These are phyloP conservation scores for Dallia pectoralis DNA, from an alignment of 2,797 vertebrate genomes.

Conservation along the genomic window DNA sequence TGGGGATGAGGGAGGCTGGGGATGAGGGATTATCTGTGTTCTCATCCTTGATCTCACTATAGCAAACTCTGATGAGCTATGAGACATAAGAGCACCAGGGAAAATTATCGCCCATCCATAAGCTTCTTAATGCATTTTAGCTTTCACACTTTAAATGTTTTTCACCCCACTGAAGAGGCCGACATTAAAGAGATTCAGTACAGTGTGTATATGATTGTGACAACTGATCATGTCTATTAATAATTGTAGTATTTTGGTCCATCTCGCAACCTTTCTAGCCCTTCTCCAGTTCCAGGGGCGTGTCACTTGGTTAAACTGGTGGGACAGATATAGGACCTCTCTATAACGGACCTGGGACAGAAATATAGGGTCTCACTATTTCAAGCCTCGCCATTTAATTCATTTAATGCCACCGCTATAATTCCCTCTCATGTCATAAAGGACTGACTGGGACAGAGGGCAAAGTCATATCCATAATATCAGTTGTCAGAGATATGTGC, in stretches of 20 bases:
- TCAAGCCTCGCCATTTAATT: neutral
- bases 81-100: neutral
- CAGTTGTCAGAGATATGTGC: too few relatives aligned
- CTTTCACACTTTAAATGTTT: neutral
- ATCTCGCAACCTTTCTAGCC: neutral
- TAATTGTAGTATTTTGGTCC: neutral
- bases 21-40: too few relatives aligned
- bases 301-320: neutral
- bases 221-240: neutral
- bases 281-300: neutral
- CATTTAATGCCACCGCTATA: neutral
- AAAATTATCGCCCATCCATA: neutral
- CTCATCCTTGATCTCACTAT: neutral
- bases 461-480: neutral
- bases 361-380: constrained; percentile 1
- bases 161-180: neutral
- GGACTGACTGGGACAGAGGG: neutral
- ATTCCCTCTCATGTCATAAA: neutral
- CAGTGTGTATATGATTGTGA: neutral
- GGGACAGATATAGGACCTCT: neutral
- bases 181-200: neutral
- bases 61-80: neutral
- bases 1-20: neutral
- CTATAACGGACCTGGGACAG: neutral
- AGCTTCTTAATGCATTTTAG: neutral